A percentile compares a stretch with the other conserved stretches of the same genome.
Evolutionary conservation across 1,140 invertebrate species (phyloP).

Genomic region (Oryctes rhinoceros): DNA sequence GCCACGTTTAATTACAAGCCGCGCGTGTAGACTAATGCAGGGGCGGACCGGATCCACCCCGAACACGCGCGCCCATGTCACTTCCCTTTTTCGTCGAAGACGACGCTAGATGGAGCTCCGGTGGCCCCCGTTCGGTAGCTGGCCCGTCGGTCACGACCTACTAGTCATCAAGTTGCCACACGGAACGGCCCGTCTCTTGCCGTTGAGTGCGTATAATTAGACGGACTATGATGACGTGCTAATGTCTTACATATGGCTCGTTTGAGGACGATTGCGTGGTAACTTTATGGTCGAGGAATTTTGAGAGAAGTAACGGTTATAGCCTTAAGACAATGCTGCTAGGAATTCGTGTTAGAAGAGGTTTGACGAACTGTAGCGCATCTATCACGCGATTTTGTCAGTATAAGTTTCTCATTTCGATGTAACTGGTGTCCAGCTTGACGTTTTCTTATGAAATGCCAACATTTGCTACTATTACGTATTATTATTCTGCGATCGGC

Average conservation of each 20-base stretch:
- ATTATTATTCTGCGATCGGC: too few relatives aligned
- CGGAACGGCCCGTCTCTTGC: background rate
- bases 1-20: constrained; percentile 20
- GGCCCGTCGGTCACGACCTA: constrained; percentile 22
- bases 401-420: too few relatives aligned
- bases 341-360: too few relatives aligned
- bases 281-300: background rate
- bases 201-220: constrained; percentile 22
- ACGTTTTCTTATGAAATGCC: too few relatives aligned
- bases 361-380: too few relatives aligned
- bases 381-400: too few relatives aligned
- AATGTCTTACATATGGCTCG: background rate
- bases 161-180: constrained; percentile 26
- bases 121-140: constrained; percentile 21
- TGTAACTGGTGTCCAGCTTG: too few relatives aligned
- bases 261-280: background rate
- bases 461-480: too few relatives aligned
- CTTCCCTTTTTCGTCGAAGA: background rate
- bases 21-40: constrained; percentile 28
- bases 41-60: constrained; percentile 22
- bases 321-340: too few relatives aligned
- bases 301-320: too few relatives aligned
- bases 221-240: constrained; percentile 12
- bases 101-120: constrained; percentile 17
- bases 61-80: constrained; percentile 28